Percentiles rank a stretch among this genome's conserved stretches.
Evolutionary conservation across 2,888 invertebrate species (phyloP).

Genomic region (Muschampia plurimacula): DNA sequence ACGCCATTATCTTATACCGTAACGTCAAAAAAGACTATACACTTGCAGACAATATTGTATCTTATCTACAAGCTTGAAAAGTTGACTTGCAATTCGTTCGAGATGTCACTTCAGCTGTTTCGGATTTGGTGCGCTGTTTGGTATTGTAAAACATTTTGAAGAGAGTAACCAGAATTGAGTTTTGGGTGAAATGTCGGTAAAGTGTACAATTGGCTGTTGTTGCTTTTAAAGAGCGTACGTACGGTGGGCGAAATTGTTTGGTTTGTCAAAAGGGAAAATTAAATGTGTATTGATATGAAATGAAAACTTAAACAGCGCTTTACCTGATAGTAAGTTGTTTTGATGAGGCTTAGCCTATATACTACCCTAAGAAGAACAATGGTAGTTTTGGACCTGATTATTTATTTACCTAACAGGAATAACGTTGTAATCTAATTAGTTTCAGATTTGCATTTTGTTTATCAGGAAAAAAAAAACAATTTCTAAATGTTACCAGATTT

Average conservation of each 20-base stretch:
- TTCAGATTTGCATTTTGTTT: too few relatives aligned
- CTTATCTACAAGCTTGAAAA: not conserved
- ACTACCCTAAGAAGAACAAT: too few relatives aligned
- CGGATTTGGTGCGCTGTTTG: not conserved
- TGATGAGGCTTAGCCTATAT: too few relatives aligned
- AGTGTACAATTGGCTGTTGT: constrained; percentile 36
- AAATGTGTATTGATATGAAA: too few relatives aligned
- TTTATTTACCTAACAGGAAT: too few relatives aligned
- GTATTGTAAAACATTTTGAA: constrained; percentile 36
- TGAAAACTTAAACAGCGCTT: too few relatives aligned
- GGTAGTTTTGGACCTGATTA: too few relatives aligned
- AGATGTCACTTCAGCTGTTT: not conserved
- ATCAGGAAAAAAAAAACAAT: too few relatives aligned
- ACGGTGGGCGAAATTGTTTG: constrained; percentile 40
- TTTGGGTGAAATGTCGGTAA: constrained; percentile 31
- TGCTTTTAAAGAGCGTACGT: constrained; percentile 16
- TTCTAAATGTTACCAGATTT: too few relatives aligned
- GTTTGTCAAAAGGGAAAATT: not conserved
- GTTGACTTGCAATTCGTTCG: not conserved
- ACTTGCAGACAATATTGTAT: constrained; percentile 3
- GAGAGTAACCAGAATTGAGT: constrained; percentile 33
- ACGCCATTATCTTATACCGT: not conserved
- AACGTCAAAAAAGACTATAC: not conserved
- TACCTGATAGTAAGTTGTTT: too few relatives aligned
- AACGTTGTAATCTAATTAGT: too few relatives aligned